Evolutionary conservation across 2,888 invertebrate genomes (phyloP), one percentile per base, ranked within the genome.

Genomic region (Ectemnius cavifrons): DNA sequence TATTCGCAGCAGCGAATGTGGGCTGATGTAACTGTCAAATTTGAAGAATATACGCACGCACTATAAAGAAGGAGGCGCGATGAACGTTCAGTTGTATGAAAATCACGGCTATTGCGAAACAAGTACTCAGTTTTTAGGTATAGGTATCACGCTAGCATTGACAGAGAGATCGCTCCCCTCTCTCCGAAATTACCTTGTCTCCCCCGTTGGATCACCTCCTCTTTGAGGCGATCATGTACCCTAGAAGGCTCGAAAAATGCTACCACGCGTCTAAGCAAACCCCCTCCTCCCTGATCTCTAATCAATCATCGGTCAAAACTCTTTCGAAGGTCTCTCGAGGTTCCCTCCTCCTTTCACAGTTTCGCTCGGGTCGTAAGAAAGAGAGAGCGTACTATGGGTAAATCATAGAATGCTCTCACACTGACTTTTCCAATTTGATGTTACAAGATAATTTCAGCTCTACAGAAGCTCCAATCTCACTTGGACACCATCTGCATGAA

Each of bases 141-240:
- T 14, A 37, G 23, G 58, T 47, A 70, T 27, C 23, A 80, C 85
- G 86, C 89, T 85, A 82, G 90, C 90, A 90, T 90, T 90, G 90
- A 89, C 88, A 82, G 85, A 89, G 88, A 88, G 89, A 82, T 88
- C 90, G 89, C 87, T 86, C 88, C 90, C 89, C 89, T 89, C 90
- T 88, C 89, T 90, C 89, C 89, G 84, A 84, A 86, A 78, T 90
- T 90, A 90, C 90, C 90, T 90, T 87, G 84, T 68, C 56, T 89
- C 89, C 90, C 90, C 80, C 90, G 90, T 89, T 88, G 90, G 87
- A 88, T 82, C 87, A 79, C 85, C 82, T 56, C 67, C 28, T 28
- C 37, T 63, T 67, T 16, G 14, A 45, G 72, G 82, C 84, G 79
- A 85, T 79, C 88, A 63, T 73, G 78, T 82, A 80, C 72, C 64